Conservation (phyloP, 2,797 vertebrate species). For the Coregonus sp. region DNA sequence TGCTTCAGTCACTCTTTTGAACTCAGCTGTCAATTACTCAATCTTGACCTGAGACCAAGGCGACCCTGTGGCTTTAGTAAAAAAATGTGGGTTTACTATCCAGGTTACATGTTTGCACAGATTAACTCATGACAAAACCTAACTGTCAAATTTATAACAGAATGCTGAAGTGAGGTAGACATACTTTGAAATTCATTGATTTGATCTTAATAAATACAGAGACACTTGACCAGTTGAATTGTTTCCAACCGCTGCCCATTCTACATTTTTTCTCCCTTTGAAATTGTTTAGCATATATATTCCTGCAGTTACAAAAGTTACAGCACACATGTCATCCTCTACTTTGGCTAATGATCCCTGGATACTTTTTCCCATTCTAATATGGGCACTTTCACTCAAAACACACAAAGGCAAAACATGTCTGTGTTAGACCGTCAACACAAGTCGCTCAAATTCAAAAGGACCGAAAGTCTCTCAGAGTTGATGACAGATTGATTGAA, state of each 20-base stretch:
- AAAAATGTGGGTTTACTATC: slow-evolving; percentile 51
- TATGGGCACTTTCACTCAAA: slow-evolving; percentile 73
- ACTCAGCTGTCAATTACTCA: slow-evolving; percentile 61
- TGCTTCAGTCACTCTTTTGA: slow-evolving; percentile 64
- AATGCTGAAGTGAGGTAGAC: slow-evolving; percentile 80
- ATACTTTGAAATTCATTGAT: slow-evolving; percentile 76
- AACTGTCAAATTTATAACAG: slow-evolving; percentile 53
- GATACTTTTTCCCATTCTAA: slow-evolving; percentile 69
- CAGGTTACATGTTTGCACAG: slow-evolving; percentile 61
- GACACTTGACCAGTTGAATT: slow-evolving; percentile 72
- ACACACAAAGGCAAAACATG: slow-evolving; percentile 68
- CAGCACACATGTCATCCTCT: slow-evolving; percentile 74
- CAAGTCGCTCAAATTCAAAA: slow-evolving; percentile 60
- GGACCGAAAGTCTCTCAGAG: slow-evolving; percentile 63
- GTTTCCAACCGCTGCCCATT: slow-evolving; percentile 70
- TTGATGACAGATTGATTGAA: slow-evolving; percentile 66
- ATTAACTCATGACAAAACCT: slow-evolving; percentile 60
- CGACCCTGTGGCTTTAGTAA: slow-evolving; percentile 73
- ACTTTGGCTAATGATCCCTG: slow-evolving; percentile 80
- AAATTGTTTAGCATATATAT: slow-evolving; percentile 75
- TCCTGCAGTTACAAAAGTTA: slow-evolving; percentile 74
- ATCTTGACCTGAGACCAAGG: slow-evolving; percentile 77
- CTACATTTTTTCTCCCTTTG: slow-evolving; percentile 69
- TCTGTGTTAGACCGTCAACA: slow-evolving; percentile 58
- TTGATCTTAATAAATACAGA: slow-evolving; percentile 74